phyloP scores from a whole-genome alignment of 2,797 vertebrate species.

The Gorsachius magnificus region DNA sequence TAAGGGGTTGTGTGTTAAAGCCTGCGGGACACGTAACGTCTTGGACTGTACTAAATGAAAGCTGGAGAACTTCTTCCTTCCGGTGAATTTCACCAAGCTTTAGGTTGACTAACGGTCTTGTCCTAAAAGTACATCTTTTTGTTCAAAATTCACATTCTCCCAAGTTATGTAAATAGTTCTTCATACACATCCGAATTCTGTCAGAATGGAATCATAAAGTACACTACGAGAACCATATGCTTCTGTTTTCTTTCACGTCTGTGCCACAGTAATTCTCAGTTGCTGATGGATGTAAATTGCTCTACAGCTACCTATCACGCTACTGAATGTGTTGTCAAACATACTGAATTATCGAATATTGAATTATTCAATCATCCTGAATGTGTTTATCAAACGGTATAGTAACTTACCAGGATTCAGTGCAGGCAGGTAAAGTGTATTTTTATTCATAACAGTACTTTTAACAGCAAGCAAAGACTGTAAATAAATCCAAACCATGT shows the following conservation, averaged over 20 bases:
- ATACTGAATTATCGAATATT: too few species aligned
- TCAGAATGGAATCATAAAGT: background rate
- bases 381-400: background rate
- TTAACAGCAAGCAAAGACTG: background rate
- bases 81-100: background rate
- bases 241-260: background rate
- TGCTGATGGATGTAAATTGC: background rate
- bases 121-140: background rate
- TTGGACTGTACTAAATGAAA: background rate
- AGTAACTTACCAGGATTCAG: background rate
- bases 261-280: background rate
- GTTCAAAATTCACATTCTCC: background rate
- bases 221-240: rapidly evolving
- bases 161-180: background rate
- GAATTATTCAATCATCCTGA: too few species aligned
- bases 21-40: background rate
- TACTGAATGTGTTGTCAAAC: background rate
- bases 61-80: background rate
- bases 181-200: background rate
- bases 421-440: background rate
- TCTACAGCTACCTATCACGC: background rate
- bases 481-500: background rate
- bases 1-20: background rate
- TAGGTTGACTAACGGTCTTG: background rate
- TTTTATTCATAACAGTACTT: background rate